These are phyloP conservation scores for Erithacus rubecula DNA, from an alignment of 2,797 vertebrate genomes.

Conservation along the genomic window DNA sequence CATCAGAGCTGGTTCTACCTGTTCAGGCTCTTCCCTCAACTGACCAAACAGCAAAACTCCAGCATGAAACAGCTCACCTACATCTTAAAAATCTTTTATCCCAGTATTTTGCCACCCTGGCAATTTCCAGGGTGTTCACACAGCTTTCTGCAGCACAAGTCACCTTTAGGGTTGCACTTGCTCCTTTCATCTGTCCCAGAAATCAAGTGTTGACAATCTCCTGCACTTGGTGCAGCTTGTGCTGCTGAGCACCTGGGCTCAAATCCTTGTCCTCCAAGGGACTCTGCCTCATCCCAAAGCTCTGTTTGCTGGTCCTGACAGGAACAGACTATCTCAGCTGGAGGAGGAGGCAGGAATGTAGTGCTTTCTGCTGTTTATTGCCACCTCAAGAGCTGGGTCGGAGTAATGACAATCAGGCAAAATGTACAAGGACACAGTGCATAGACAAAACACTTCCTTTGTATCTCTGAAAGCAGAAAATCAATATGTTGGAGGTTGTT, in stretches of 20 bases:
- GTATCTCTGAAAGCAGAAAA: neutral
- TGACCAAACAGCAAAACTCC: neutral
- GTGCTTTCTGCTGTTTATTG: neutral
- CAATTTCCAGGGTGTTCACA: neutral
- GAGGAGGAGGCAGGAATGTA: neutral
- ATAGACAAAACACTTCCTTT: neutral
- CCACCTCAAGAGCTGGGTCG: neutral
- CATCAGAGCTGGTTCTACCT: neutral
- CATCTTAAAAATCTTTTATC: neutral
- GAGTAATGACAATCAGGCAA: neutral
- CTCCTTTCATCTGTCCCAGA: neutral
- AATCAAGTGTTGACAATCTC: neutral
- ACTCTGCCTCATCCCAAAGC: neutral
- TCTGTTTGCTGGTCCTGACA: neutral
- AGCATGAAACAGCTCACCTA: neutral
- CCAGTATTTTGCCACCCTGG: neutral
- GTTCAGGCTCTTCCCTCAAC: neutral
- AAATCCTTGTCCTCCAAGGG: neutral
- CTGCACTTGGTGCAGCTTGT: neutral
- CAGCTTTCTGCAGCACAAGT: neutral
- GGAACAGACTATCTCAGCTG: neutral
- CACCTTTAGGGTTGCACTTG: too few species aligned
- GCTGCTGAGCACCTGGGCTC: neutral
- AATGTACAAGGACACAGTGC: neutral
- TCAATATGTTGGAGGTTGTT: neutral